Evolutionary conservation across 2,888 invertebrate species (phyloP).

Genomic region (Drosophila basisetae): DNA sequence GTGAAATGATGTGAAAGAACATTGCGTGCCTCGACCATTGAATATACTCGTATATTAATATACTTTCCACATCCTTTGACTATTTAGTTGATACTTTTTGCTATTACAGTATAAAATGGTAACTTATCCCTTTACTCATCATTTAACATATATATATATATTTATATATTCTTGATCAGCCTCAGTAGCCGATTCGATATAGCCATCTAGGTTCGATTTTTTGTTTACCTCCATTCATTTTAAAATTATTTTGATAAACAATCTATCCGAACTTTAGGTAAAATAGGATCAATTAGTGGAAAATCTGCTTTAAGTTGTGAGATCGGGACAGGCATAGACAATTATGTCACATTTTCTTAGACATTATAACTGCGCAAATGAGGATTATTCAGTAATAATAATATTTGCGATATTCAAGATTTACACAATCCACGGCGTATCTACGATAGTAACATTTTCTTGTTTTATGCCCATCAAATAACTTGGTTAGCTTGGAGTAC

Average conservation of each 20-base stretch:
- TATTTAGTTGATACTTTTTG: neutral
- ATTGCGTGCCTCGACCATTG: neutral
- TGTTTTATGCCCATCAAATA: neutral
- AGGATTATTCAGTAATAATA: neutral
- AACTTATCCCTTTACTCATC: neutral
- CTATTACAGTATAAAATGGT: neutral
- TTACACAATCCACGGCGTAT: neutral
- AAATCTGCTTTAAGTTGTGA: neutral
- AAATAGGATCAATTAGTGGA: neutral
- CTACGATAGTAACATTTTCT: neutral
- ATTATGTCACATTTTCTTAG: neutral
- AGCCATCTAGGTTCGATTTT: neutral
- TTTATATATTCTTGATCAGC: neutral
- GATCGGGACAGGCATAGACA: neutral
- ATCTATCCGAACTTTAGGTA: neutral
- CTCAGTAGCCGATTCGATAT: neutral
- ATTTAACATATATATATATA: too few species aligned
- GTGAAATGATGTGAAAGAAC: neutral
- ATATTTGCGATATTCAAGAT: neutral
- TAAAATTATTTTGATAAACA: neutral
- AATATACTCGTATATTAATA: neutral
- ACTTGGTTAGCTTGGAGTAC: neutral
- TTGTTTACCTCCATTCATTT: neutral
- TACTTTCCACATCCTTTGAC: neutral
- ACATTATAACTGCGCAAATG: too few species aligned